phyloP scores from a whole-genome alignment of 2,113 vertebrate genomes.

The Xenotilapia flavipinnis region DNA sequence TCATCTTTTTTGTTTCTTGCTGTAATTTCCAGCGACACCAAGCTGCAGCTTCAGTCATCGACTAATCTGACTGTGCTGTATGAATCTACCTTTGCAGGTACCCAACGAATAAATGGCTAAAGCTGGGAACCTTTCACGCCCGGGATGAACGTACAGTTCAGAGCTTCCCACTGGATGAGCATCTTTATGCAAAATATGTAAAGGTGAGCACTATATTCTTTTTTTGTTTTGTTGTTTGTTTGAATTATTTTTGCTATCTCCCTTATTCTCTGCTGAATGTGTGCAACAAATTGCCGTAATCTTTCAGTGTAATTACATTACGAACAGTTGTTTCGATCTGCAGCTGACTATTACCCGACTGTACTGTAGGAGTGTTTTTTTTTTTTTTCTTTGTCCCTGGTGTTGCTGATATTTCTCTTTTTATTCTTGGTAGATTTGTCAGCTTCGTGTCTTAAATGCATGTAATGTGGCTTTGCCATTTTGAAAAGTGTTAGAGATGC shows the following conservation, averaged over 20 bases:
- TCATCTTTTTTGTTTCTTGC: neutral
- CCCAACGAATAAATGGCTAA: constrained; percentile 97
- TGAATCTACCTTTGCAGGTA: constrained; percentile 72
- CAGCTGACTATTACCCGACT: neutral
- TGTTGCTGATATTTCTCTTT: neutral
- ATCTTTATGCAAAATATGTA: constrained; percentile 98
- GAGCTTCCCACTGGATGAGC: constrained; percentile 95
- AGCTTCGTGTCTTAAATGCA: neutral
- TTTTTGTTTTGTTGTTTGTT: neutral
- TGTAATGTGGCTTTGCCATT: neutral
- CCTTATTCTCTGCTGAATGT: neutral
- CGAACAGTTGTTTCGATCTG: neutral
- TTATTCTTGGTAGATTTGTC: neutral
- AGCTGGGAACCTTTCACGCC: constrained; percentile 93
- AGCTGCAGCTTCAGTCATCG: neutral
- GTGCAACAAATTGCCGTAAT: neutral
- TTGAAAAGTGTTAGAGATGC: neutral
- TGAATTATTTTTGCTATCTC: neutral
- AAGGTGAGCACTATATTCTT: constrained; percentile 72
- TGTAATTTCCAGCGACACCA: neutral
- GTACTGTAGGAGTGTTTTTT: neutral
- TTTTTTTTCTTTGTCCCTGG: neutral
- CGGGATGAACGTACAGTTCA: constrained; percentile 95
- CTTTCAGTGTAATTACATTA: neutral
- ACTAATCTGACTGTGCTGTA: neutral